Base-by-base conservation (phyloP, 2,888 invertebrate species). In the Julus scandinavius region DNA sequence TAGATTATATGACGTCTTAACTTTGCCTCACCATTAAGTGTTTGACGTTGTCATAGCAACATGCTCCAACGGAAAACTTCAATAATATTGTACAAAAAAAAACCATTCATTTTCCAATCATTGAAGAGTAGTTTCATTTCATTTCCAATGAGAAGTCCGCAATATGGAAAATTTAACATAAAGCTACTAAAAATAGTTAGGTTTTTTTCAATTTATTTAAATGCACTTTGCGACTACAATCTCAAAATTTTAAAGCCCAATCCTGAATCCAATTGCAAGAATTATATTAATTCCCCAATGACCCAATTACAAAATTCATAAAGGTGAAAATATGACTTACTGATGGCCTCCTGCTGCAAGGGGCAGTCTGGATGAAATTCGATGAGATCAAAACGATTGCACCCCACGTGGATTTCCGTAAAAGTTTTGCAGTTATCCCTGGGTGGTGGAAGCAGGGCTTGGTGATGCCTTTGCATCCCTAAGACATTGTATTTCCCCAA, bases 401-500 rank as follows among this genome's bases (percentile, higher is more conserved):
- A 89, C 15, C 89, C 89, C 29, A 88, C 87, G 54, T 86, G 87
- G 50, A 89, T 87, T 80, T 83, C 87, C 15, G 86, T 88, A 41
- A 86, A 87, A 6, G 80, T 87, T 40, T 88, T 85, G 72, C 89
- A 89, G 83, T 45, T 49, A 45, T 88, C 88, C 17, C 80, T 63
- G 17, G 87, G 87, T 63, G 41, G 38, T 41, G 80, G 80, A 72
- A 54, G 20, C 40, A n/a, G 87, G 41, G 41, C 41, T 20, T 50
- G 45, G 15, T 72, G 87, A 94, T 94, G 90, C 93, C 93, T 89
- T 94, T 94, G 94, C 90, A 95, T 93, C 89, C 94, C 95, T 89
- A 95, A 94, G 90, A 96, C 95, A 89, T 94, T 93, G 92, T 96
- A 96, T 92, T 95, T 96, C 88, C 95, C 97, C 91, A 95, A 94